Base-by-base conservation (phyloP, 2,797 vertebrate species). In the Helostoma temminkii region DNA sequence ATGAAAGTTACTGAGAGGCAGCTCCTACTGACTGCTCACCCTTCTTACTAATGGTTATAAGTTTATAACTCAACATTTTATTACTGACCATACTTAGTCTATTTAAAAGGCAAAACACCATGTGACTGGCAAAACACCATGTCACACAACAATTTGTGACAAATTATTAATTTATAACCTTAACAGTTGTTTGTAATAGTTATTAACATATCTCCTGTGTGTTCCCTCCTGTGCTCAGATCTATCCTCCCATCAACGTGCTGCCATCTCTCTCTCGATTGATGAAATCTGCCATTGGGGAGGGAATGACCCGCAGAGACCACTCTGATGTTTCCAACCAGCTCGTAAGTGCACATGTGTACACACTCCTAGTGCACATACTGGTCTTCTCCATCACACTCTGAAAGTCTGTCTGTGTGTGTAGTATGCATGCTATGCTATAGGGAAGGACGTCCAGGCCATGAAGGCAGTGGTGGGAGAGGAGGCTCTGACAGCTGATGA, bases 311-410 rank as follows among this genome's bases (percentile, higher is more conserved):
- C 89, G 91, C 71, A 92, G 94, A 92, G 94, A 94, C 87, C 93
- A 94, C 70, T 85, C 83, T 5, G 86, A 88, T 48, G 91, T 89
- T 39, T 92, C 94, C 86, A 96, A 96, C 94, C 94, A 97, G 90
- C 93, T 84, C 37, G 88, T 92, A 88, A 10, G 77, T 56, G 4
- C 28, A 32, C 60, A 30, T n/a, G n/a, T n/a, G n/a, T n/a, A n/a
- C 60, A 30, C 47, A 32, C 52, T 18, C 59, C 71, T 43, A 30
- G 19, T 10, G 39, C 57, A 18, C 32, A 2, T 0, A 4, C 9
- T 34, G 9, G 5, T 9, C 25, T 50, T n/a, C 2, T 14, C 4
- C 2, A 11, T 5, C 5, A 10, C 6, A 7, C 14, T 28, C 26
- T 65, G 12, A 62, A 15, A 6, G 28, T 25, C 21, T 49, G 56